A percentile compares a stretch with the other conserved stretches of the same genome.
Evolutionary conservation across 2,113 vertebrate species (phyloP).

Genomic region (Nematolebias whitei): DNA sequence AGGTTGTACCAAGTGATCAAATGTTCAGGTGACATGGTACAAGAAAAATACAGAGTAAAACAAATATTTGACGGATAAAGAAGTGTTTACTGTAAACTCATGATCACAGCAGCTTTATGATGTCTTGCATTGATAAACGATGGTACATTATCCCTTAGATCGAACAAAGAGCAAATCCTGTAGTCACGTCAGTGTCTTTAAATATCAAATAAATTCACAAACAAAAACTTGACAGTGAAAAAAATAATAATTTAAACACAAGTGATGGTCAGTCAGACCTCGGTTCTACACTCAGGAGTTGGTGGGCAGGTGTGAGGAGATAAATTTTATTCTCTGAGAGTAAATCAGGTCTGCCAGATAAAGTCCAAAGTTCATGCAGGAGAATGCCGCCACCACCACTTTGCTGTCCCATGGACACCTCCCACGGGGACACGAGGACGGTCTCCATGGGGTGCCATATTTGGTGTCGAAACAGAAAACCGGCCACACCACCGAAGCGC

Average conservation of each 20-base stretch:
- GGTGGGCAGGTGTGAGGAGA: constrained; percentile 53
- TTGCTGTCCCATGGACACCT: constrained; percentile 93
- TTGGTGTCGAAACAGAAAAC: constrained; percentile 93
- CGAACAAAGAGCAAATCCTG: too few relatives aligned
- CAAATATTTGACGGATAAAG: too few relatives aligned
- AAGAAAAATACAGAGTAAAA: too few relatives aligned
- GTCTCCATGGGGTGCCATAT: constrained; percentile 84
- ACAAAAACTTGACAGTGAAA: too few relatives aligned
- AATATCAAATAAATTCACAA: too few relatives aligned
- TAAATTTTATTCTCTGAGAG: constrained; percentile 85
- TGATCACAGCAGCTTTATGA: too few relatives aligned
- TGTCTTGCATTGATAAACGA: too few relatives aligned
- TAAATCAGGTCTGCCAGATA: constrained; percentile 86
- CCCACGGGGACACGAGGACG: constrained; percentile 80
- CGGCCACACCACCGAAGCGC: constrained; percentile 89
- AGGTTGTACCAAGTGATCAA: too few relatives aligned
- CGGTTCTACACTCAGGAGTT: constrained; percentile 42
- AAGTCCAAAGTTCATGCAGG: constrained; percentile 88
- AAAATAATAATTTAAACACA: background rate
- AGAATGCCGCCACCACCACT: constrained; percentile 88
- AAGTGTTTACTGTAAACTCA: too few relatives aligned
- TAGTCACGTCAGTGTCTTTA: too few relatives aligned
- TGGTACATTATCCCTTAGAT: too few relatives aligned
- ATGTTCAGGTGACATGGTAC: too few relatives aligned
- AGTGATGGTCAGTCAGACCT: background rate